phyloP scores from a whole-genome alignment of 2,797 vertebrate genomes.

The Sebastolobus altivelis region DNA sequence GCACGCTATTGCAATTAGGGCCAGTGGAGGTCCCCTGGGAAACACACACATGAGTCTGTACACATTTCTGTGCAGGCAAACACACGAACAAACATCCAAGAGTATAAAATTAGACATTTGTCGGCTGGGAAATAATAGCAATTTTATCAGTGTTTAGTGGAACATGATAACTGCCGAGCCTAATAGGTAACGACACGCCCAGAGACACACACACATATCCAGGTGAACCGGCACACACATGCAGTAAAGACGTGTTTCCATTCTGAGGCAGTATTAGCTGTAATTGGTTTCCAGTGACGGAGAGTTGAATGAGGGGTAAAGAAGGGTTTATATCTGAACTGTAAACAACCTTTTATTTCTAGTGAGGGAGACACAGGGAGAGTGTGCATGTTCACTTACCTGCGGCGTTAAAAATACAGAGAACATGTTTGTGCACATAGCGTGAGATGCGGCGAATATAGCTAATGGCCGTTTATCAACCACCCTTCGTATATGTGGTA shows the following conservation, averaged over 20 bases:
- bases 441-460: background rate
- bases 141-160: background rate
- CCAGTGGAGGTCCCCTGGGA: conserved; percentile 37
- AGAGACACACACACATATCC: background rate
- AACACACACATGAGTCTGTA: conserved; percentile 7
- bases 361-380: background rate
- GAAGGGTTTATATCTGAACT: conserved; percentile 65
- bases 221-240: conserved; percentile 5
- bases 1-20: conserved; percentile 48
- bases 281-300: conserved; percentile 49
- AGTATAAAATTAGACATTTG: background rate
- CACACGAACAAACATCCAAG: conserved; percentile 12
- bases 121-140: conserved; percentile 1
- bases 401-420: conserved; percentile 23
- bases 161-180: background rate
- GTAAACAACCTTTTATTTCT: conserved; percentile 63
- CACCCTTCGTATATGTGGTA: conserved; percentile 18
- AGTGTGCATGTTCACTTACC: conserved; percentile 7
- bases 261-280: conserved; percentile 10
- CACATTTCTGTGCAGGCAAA: conserved; percentile 4
- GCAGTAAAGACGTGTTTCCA: background rate
- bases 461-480: conserved; percentile 33
- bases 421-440: background rate
- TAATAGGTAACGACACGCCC: background rate
- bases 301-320: conserved; percentile 66